Base-by-base conservation (phyloP, 1,140 invertebrate species). In the Teleopsis dalmanni region DNA sequence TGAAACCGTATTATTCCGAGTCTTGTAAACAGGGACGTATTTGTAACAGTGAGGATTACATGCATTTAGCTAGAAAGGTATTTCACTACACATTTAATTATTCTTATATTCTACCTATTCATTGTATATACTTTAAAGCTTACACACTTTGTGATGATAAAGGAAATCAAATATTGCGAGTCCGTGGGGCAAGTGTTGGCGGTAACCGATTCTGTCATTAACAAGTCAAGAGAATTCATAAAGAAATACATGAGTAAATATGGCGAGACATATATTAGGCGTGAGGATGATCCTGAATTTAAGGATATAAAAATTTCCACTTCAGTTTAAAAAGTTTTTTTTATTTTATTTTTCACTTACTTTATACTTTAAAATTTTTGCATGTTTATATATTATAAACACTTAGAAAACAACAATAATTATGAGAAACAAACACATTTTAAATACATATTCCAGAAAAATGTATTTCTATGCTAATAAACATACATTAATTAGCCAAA, bases 201-300 rank as follows among this genome's bases (percentile, higher is more conserved):
- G 54, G 89, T 92, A 55, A 94, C 89, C 52, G 91, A 96, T 47
- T 93, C 88, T 52, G 93, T 97, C 0, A 89, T 88, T 55, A 81
- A 86, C 51, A 97, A 97, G 75, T 89, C 92, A 2, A 88, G 87
- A 69, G 94, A 95, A 70, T 98, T 91, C 73, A 88, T 98, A 18
- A 83, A 82, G 56, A 95, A 95, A 68, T 98, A 97, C 69, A 98
- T 98, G 94, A 80, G 80, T 8, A 94, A 93, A 72, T 95, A 91
- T 74, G 91, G 85, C 1, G 76, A 43, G 38, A 43, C 57, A 0
- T 70, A 70, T 51, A 43, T 50, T 6, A 57, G 47, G 29, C 66
- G 64, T 10, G 46, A 49, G 0, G 56, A 62, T 35, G 64, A 62
- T 34, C 47, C 37, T 8, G 57, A 55, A 23, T 60, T 51, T 29